Conservation (phyloP, 2,797 vertebrate genomes). For the Hydrophis major region DNA sequence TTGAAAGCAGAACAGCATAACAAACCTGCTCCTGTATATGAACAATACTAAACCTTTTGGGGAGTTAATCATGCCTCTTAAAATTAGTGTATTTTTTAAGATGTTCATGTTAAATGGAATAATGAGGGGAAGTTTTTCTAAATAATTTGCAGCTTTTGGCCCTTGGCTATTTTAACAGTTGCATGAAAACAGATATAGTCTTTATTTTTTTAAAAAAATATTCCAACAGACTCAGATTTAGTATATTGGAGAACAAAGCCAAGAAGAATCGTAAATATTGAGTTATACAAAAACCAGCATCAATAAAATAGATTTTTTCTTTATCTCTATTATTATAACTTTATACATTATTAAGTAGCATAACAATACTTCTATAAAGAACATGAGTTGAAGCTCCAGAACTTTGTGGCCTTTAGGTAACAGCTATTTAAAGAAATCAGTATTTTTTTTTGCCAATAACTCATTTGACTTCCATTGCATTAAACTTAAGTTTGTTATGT, state of each 20-base stretch:
- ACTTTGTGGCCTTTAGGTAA: not conserved
- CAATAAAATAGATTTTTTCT: fast-evolving
- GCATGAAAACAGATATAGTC: not conserved
- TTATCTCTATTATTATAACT: not conserved
- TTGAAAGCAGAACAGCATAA: not conserved
- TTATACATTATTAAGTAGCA: not conserved
- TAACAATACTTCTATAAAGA: not conserved
- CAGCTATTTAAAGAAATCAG: not conserved
- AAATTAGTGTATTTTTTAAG: not conserved
- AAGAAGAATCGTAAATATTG: not conserved
- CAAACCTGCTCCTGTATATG: not conserved
- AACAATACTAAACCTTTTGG: not conserved
- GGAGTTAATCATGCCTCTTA: not conserved
- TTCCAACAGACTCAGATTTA: slow-evolving; percentile 20
- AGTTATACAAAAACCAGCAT: not conserved
- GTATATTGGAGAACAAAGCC: slow-evolving; percentile 6
- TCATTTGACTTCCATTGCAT: not conserved
- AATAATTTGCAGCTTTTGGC: not conserved
- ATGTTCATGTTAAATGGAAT: not conserved
- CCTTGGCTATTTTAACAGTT: fast-evolving
- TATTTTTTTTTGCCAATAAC: not conserved
- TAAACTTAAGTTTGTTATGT: not conserved
- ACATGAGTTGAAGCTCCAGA: not conserved
- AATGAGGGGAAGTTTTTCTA: not conserved
- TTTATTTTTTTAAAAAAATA: not conserved